These are phyloP conservation scores for Machimus atricapillus DNA, from an alignment of 2,888 invertebrate species.

Conservation along the genomic window DNA sequence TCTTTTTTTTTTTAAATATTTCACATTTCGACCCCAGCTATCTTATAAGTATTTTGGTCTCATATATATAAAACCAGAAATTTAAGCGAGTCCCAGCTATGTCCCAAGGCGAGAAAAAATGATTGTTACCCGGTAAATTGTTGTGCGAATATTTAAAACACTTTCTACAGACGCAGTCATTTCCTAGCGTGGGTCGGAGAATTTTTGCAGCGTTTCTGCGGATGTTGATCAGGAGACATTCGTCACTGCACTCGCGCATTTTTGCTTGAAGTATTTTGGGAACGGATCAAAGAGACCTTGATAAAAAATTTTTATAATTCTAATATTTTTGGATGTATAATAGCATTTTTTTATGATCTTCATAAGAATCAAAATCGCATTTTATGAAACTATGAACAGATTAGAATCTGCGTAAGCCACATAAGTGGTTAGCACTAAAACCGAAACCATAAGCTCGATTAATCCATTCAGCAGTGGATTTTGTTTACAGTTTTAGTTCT, in stretches of 20 bases:
- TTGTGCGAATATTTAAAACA: not conserved
- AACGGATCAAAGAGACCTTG: not conserved
- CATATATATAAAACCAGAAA: not conserved
- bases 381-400: not conserved
- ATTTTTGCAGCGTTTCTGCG: not conserved
- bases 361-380: not conserved
- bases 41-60: not conserved
- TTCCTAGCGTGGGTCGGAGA: not conserved
- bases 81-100: not conserved
- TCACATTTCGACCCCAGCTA: not conserved
- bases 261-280: not conserved
- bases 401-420: not conserved
- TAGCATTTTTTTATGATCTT: not conserved
- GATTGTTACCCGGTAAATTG: not conserved
- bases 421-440: constrained; percentile 9
- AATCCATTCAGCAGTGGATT: not conserved
- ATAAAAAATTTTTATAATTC: not conserved
- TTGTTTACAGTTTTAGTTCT: not conserved
- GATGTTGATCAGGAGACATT: not conserved
- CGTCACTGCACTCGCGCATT: not conserved
- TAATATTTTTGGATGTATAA: not conserved
- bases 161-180: not conserved
- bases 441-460: not conserved
- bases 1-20: not conserved
- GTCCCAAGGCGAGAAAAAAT: not conserved